Evolutionary conservation across 2,113 vertebrate species (phyloP).

Genomic region (Desmodus rotundus): DNA sequence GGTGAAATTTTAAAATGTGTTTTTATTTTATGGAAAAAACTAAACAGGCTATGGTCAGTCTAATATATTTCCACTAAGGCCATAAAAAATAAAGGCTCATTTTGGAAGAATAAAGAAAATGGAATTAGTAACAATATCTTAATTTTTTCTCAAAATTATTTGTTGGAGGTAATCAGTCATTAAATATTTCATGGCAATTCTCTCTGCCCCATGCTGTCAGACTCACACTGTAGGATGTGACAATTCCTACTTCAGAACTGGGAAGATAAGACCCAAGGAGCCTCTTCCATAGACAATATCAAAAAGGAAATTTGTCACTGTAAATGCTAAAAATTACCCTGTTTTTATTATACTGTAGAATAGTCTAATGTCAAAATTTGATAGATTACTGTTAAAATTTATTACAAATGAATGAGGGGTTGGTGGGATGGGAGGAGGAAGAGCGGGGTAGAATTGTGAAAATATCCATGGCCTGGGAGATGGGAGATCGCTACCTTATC

Average conservation of each 20-base stretch:
- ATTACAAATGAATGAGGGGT: background rate
- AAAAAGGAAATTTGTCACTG: background rate
- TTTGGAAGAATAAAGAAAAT: background rate
- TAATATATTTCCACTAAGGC: background rate
- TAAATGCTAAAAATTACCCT: background rate
- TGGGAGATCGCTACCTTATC: background rate
- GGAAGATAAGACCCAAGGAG: background rate
- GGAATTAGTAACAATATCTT: background rate
- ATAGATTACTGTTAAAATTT: background rate
- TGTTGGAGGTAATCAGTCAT: background rate
- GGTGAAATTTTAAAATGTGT: no score
- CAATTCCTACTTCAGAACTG: background rate
- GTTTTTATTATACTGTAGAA: background rate
- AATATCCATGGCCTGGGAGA: background rate
- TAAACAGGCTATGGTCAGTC: no score
- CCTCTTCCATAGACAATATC: background rate
- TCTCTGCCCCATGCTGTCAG: background rate
- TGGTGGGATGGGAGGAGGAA: accelerated
- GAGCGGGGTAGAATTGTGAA: background rate
- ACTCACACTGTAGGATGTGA: background rate
- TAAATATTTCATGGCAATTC: background rate
- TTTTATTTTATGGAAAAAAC: no score
- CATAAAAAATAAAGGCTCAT: background rate
- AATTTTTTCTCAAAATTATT: background rate
- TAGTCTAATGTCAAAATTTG: background rate